phyloP scores from a whole-genome alignment of 1,140 invertebrate genomes.

The Littorina saxatilis region DNA sequence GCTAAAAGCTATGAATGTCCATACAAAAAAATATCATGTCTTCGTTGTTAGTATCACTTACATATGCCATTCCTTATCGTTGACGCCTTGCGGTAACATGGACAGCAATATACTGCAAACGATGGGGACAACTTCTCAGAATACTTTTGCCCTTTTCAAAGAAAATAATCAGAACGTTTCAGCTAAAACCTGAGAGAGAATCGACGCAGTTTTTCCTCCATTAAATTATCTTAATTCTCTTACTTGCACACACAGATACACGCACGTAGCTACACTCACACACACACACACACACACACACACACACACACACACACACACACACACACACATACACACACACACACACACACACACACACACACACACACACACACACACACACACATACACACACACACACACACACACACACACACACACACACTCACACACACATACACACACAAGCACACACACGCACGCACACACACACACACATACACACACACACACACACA shows the following conservation, averaged over 20 bases:
- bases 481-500: slow-evolving; percentile 7
- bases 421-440: background rate
- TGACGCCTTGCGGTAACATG: too few relatives aligned
- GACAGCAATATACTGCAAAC: too few relatives aligned
- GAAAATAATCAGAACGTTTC: too few relatives aligned
- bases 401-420: slow-evolving; percentile 4
- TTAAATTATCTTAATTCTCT: too few relatives aligned
- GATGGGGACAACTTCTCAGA: too few relatives aligned
- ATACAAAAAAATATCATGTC: too few relatives aligned
- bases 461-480: slow-evolving; percentile 1
- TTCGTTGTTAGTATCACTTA: too few relatives aligned
- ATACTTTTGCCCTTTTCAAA: too few relatives aligned
- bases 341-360: background rate
- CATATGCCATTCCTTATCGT: too few relatives aligned
- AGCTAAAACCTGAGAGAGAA: too few relatives aligned
- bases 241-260: background rate
- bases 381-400: slow-evolving; percentile 9
- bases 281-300: slow-evolving; percentile 24
- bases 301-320: background rate
- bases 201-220: too few relatives aligned
- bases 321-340: slow-evolving; percentile 10
- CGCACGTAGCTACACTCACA: background rate
- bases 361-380: slow-evolving; percentile 6
- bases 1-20: too few relatives aligned
- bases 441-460: slow-evolving; percentile 6